Conservation (phyloP, 1,140 invertebrate genomes). For the Drosophila saltans region DNA sequence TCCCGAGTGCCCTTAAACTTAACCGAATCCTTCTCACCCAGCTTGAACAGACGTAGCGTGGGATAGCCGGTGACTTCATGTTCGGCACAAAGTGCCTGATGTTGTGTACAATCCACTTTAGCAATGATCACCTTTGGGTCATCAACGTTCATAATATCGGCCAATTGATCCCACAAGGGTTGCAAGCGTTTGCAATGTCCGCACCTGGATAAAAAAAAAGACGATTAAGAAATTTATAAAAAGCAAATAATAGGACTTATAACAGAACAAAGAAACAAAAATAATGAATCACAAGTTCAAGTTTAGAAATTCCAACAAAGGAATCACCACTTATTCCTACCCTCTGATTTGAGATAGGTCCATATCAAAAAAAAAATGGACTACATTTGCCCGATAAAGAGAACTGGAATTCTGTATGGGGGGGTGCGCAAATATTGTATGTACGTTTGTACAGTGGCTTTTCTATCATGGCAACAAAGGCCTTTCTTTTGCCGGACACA, state of each 20-base stretch:
- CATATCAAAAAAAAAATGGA: slow-evolving; percentile 28
- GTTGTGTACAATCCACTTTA: slow-evolving; percentile 91
- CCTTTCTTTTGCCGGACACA: background rate
- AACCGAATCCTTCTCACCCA: slow-evolving; percentile 85
- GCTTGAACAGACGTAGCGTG: slow-evolving; percentile 89
- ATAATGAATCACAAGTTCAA: background rate
- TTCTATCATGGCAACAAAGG: slow-evolving; percentile 36
- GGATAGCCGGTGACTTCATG: slow-evolving; percentile 90
- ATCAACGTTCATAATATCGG: slow-evolving; percentile 87
- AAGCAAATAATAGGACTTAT: background rate
- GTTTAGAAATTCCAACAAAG: slow-evolving; percentile 12
- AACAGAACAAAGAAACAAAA: slow-evolving; percentile 7
- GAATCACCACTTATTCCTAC: background rate
- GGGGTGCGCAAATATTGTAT: background rate
- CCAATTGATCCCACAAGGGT: slow-evolving; percentile 89
- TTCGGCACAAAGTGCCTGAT: slow-evolving; percentile 88
- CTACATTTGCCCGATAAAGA: slow-evolving; percentile 22
- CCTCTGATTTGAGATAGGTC: background rate
- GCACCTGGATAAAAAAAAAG: slow-evolving; percentile 85
- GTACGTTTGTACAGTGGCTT: background rate
- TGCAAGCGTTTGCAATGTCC: slow-evolving; percentile 88
- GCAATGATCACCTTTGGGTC: slow-evolving; percentile 87
- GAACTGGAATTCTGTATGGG: background rate
- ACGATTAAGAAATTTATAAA: background rate
- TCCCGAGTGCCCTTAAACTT: slow-evolving; percentile 89